A percentile compares a stretch with the other conserved stretches of the same genome.
Evolutionary conservation across 2,797 vertebrate genomes (phyloP).

Genomic region (Epinephelus awoara): DNA sequence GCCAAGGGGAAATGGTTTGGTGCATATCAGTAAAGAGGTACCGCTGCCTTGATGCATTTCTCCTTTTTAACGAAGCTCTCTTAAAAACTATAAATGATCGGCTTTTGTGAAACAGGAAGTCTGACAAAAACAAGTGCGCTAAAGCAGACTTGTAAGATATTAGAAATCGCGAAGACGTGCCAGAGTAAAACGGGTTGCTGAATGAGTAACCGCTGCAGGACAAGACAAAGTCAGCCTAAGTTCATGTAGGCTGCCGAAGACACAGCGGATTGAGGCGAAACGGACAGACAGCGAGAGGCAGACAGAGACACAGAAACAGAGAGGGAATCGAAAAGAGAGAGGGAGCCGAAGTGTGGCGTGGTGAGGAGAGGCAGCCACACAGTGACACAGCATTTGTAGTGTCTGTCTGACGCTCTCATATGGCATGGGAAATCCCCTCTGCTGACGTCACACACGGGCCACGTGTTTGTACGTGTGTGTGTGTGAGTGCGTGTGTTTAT

Average conservation of each 20-base stretch:
- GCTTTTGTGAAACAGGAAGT: slow-evolving; percentile 16
- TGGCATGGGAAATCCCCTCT: slow-evolving; percentile 83
- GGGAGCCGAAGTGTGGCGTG: slow-evolving; percentile 61
- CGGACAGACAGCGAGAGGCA: slow-evolving; percentile 41
- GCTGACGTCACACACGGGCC: slow-evolving; percentile 79
- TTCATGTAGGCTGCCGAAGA: slow-evolving; percentile 57
- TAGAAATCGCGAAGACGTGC: neutral
- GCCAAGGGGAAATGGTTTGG: slow-evolving; percentile 8
- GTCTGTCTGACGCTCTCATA: slow-evolving; percentile 75
- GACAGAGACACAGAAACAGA: slow-evolving; percentile 37
- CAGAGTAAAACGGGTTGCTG: slow-evolving; percentile 4
- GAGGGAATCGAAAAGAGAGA: slow-evolving; percentile 57
- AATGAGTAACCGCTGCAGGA: slow-evolving; percentile 21
- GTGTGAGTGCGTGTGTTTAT: slow-evolving; percentile 57
- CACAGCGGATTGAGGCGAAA: slow-evolving; percentile 15
- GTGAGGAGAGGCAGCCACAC: slow-evolving; percentile 69
- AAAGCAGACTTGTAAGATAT: neutral
- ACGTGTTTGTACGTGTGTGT: slow-evolving; percentile 67
- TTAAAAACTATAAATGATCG: neutral
- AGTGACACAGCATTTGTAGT: slow-evolving; percentile 85
- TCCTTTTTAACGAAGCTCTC: slow-evolving; percentile 13
- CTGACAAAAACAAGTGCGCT: neutral
- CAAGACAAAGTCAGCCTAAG: slow-evolving; percentile 61
- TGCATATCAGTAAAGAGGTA: slow-evolving; percentile 2
- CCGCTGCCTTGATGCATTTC: neutral